Percentiles rank a stretch among this genome's conserved stretches.
Conservation (phyloP, 2,888 invertebrate species). For the Eudemis profundana region DNA sequence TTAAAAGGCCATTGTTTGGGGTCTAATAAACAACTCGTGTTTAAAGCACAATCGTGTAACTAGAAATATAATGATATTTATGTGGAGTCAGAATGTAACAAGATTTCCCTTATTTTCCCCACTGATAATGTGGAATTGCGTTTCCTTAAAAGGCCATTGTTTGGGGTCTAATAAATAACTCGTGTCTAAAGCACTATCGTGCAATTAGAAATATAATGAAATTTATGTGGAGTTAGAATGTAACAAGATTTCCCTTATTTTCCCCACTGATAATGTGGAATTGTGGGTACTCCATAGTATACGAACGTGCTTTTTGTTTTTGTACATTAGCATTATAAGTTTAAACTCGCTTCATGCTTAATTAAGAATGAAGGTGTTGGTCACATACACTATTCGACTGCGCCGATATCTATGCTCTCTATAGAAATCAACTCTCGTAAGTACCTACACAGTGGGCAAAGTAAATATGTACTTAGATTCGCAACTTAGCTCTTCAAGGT, state of each 20-base stretch:
- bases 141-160: constrained; percentile 24
- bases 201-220: neutral
- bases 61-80: neutral
- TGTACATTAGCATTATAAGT: too few relatives aligned
- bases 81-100: neutral
- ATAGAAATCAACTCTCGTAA: too few relatives aligned
- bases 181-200: neutral
- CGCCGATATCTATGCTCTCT: too few relatives aligned
- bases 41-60: neutral
- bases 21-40: constrained; percentile 13
- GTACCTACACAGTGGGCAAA: too few relatives aligned
- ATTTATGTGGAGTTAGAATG: neutral
- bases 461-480: too few relatives aligned
- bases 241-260: neutral
- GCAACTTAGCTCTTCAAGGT: too few relatives aligned
- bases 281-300: too few relatives aligned
- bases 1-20: constrained; percentile 22
- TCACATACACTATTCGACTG: too few relatives aligned
- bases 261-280: neutral
- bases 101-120: neutral
- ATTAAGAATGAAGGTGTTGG: too few relatives aligned
- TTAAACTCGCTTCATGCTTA: too few relatives aligned
- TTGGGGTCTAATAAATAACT: constrained; percentile 11
- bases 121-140: neutral
- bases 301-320: too few relatives aligned